Conservation (phyloP, 1,140 invertebrate genomes). For the Drosophila persimilis region DNA sequence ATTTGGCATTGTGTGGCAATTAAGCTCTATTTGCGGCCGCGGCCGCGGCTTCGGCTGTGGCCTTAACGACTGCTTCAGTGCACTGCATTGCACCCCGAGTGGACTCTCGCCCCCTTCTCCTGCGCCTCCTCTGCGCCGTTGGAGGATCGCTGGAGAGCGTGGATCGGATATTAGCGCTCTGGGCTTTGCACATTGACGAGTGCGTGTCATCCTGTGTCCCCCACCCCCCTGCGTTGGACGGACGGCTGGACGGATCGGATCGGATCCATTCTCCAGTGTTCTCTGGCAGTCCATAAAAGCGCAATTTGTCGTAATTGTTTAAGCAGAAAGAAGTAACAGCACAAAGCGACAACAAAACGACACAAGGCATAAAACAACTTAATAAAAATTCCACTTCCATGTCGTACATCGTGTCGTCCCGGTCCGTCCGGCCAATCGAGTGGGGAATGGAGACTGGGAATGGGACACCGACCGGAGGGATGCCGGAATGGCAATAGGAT, state of each 20-base stretch:
- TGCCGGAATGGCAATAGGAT: neutral
- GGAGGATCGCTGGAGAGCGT: conserved; percentile 15
- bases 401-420: conserved; percentile 60
- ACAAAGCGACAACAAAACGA: conserved; percentile 63
- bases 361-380: conserved; percentile 78
- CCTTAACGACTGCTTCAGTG: conserved; percentile 37
- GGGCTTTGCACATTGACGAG: conserved; percentile 70
- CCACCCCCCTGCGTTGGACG: neutral
- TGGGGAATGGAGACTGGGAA: neutral
- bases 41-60: neutral
- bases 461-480: neutral
- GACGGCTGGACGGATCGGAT: neutral
- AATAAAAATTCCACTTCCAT: conserved; percentile 80
- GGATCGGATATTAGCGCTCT: conserved; percentile 67
- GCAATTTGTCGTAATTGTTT: conserved; percentile 83
- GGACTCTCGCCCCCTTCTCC: conserved; percentile 3
- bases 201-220: conserved; percentile 36
- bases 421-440: conserved; percentile 2
- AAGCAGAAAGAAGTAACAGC: conserved; percentile 80
- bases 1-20: conserved; percentile 70
- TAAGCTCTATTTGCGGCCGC: conserved; percentile 61
- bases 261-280: conserved; percentile 20
- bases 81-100: neutral
- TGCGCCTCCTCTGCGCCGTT: neutral
- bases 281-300: conserved; percentile 72